Percentiles rank a stretch among this genome's conserved stretches.
phyloP scores from a whole-genome alignment of 92 coral and sea anemone species.

The Siderastrea radians region DNA sequence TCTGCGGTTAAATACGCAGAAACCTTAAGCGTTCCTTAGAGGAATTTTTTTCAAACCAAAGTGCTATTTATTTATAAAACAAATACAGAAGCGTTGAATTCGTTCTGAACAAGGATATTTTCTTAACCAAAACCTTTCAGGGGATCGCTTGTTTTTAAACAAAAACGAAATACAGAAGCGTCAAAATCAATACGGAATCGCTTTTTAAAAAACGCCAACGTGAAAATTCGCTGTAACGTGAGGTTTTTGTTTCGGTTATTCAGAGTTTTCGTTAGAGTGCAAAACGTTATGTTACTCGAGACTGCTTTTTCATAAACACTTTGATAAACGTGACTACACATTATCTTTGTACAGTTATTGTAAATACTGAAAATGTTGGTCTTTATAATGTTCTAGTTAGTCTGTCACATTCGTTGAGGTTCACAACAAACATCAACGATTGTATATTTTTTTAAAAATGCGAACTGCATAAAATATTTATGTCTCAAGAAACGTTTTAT shows the following conservation, averaged over 20 bases:
- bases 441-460: slow-evolving; percentile 76
- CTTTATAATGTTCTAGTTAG: slow-evolving; percentile 35
- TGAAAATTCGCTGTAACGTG: neutral
- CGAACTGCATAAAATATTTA: slow-evolving; percentile 81
- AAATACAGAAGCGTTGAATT: slow-evolving; percentile 21
- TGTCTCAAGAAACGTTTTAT: slow-evolving; percentile 73
- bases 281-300: slow-evolving; percentile 12
- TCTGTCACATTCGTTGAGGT: slow-evolving; percentile 29
- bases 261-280: neutral
- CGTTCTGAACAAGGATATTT: slow-evolving; percentile 29
- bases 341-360: slow-evolving; percentile 45
- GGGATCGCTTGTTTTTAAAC: slow-evolving; percentile 2
- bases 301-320: slow-evolving; percentile 22
- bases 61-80: slow-evolving; percentile 73
- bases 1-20: slow-evolving; percentile 31
- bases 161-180: neutral
- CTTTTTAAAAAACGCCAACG: neutral
- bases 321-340: neutral
- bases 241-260: slow-evolving; percentile 1
- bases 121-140: neutral
- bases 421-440: slow-evolving; percentile 41
- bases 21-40: slow-evolving; percentile 23
- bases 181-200: no score
- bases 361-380: slow-evolving; percentile 41
- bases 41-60: slow-evolving; percentile 30